Base-by-base conservation (phyloP, 2,888 invertebrate genomes). In the Drosophila imparisetae region DNA sequence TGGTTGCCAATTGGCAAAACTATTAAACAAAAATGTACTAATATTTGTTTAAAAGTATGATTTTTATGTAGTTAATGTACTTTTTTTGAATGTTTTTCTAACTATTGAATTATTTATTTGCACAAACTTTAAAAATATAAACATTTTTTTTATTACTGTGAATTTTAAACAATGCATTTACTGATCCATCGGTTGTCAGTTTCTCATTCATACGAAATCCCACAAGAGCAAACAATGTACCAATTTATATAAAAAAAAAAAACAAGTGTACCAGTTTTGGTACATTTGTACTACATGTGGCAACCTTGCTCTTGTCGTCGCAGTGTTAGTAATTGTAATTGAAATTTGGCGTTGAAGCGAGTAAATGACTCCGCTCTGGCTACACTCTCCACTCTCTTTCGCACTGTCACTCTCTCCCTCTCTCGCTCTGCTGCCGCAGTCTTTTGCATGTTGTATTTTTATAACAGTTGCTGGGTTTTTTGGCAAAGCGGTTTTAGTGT, bases 291-390 rank as follows among this genome's bases (percentile, higher is more conserved):
- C 57, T 40, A 55, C n/a, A 55, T 40, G n/a, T 57, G 42, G 30
- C 45, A 57, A 57, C 29, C 38, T 36, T 55, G 70, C 34, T 48
- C 34, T 52, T 48, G 45, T 32, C 27, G 38, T 30, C 45, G 40
- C 59, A 63, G 79, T 76, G 81, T 67, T 80, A 78, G 85, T 83
- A 90, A 90, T 90, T 91, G 86, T 88, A 91, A 91, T 91, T 89
- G 89, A 91, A 89, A 91, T 89, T 91, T 80, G 89, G 91, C 83
- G 91, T 89, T 89, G 89, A 89, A 86, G 90, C 90, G 83, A 85
- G 72, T 90, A 91, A 91, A 84, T 78, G 68, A 67, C 30, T 59
- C 38, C 57, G 27, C 55, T 71, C 63, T 55, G 27, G 27, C 55
- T 55, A 30, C 42, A 40, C 42, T 42, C 29, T 29, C 55, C 52